Percentiles rank a stretch among this genome's conserved stretches.
Evolutionary conservation across 2,797 vertebrate genomes (phyloP).

Genomic region (Periophthalmus magnuspinnatus): DNA sequence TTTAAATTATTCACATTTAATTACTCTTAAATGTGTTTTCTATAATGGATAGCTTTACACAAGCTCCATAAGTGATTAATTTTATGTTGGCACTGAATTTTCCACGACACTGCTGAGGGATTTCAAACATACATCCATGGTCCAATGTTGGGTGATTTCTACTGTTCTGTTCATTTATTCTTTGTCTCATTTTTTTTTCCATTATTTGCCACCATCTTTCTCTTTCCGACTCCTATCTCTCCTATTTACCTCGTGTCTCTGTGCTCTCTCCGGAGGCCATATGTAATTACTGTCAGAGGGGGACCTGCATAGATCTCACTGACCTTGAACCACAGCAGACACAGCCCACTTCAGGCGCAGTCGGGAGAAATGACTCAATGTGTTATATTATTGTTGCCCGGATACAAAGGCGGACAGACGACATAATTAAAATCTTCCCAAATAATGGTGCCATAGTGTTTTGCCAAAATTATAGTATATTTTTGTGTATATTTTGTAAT

Average conservation of each 20-base stretch:
- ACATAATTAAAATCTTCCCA: slow-evolving; percentile 43
- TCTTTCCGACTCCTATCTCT: slow-evolving; percentile 8
- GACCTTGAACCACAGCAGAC: slow-evolving; percentile 70
- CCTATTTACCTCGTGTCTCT: slow-evolving; percentile 37
- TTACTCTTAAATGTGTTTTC: slow-evolving; percentile 54
- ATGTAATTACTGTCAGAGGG: slow-evolving; percentile 76
- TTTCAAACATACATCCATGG: slow-evolving; percentile 55
- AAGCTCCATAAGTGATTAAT: slow-evolving; percentile 54
- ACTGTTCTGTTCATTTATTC: slow-evolving; percentile 55
- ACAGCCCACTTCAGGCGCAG: slow-evolving; percentile 57
- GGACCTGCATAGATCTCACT: slow-evolving; percentile 63
- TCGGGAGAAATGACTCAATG: slow-evolving; percentile 36
- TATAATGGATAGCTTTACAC: slow-evolving; percentile 45
- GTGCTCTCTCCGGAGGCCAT: slow-evolving; percentile 61
- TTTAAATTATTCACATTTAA: slow-evolving; percentile 75
- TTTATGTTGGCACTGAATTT: slow-evolving; percentile 43
- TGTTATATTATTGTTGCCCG: slow-evolving; percentile 29
- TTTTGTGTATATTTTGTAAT: too few species aligned
- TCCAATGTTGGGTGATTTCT: slow-evolving; percentile 58
- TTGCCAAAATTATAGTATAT: neutral
- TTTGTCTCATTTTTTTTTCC: slow-evolving; percentile 46
- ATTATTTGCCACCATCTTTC: slow-evolving; percentile 4
- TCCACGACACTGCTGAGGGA: slow-evolving; percentile 40
- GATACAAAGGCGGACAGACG: slow-evolving; percentile 22
- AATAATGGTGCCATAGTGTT: slow-evolving; percentile 27